phyloP scores from a whole-genome alignment of 1,140 invertebrate species.

The Listronotus oregonensis region DNA sequence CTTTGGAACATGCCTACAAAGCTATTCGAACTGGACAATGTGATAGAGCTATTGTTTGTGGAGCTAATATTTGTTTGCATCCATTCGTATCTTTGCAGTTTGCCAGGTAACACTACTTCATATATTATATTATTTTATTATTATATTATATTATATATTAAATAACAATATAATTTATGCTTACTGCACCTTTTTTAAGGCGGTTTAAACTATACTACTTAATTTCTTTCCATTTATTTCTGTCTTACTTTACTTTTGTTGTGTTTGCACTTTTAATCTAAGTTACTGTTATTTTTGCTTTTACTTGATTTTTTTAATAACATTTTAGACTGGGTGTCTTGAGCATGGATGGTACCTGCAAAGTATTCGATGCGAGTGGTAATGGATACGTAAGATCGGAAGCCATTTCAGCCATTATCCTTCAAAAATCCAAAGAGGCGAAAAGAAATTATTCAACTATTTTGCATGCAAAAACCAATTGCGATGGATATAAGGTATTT shows the following conservation, averaged over 20 bases:
- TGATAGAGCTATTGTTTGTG: slow-evolving; percentile 87
- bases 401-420: slow-evolving; percentile 74
- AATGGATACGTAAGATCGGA: slow-evolving; percentile 79
- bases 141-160: neutral
- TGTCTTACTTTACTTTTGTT: too few species aligned
- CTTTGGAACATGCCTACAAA: slow-evolving; percentile 80
- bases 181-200: too few species aligned
- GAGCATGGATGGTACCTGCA: slow-evolving; percentile 82
- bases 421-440: slow-evolving; percentile 82
- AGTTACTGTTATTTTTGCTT: too few species aligned
- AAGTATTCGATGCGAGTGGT: slow-evolving; percentile 84
- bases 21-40: slow-evolving; percentile 78
- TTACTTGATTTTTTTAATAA: neutral
- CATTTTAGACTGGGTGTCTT: slow-evolving; percentile 78
- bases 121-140: slow-evolving; percentile 8
- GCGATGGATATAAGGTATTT: slow-evolving; percentile 76
- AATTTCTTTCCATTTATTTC: too few species aligned
- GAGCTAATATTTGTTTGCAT: slow-evolving; percentile 82
- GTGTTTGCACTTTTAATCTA: too few species aligned
- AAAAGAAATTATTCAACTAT: slow-evolving; percentile 69
- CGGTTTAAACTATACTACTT: too few species aligned
- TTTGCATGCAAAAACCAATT: slow-evolving; percentile 71
- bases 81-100: slow-evolving; percentile 87
- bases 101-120: slow-evolving; percentile 60
- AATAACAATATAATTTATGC: too few species aligned